Base-by-base conservation (phyloP, 2,888 invertebrate genomes). In the Odontocolon sp. region DNA sequence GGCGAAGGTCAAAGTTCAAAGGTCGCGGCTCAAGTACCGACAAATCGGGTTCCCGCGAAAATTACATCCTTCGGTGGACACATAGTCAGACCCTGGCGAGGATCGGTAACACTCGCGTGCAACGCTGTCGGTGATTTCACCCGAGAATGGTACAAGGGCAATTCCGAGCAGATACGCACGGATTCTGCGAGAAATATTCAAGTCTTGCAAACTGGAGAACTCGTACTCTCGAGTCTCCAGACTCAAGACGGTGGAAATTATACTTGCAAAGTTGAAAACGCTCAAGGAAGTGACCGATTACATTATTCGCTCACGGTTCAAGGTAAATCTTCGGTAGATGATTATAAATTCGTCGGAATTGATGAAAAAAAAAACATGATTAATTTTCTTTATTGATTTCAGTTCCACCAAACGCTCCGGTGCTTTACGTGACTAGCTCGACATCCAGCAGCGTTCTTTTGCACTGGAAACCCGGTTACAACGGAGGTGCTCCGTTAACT, bases 1-100 rank as follows among this genome's bases (percentile, higher is more conserved):
- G 96, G 96, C 0, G 95, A 96, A 87, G 96, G 96, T 0, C 94
- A 94, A 85, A 94, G 94, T 87, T 94, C 95, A 0, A 91, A 92
- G 67, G 94, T 94, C 1, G 93, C 94, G 3, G 93, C 94, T 0
- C 94, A 94, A 89, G 92, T 94, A 26, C 93, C 94, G 5, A 93
- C 93, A 3, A 93, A 92, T 80, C 92, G 94, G 82, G 93, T 94
- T 52, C 94, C 94, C 9, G 95, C 95, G 0, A 92, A 93, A 75
- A 94, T 95, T 68, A 93, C 94, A 9, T 95, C 95, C 0, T 95
- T 95, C 85, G 95, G 95, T 0, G 94, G 94, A 0, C 91, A 92
- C 45, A 90, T 95, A 2, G 92, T 94, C 9, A 91, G 93, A 73
- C 94, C 95, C 0, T 94, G 94, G 94, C 92, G 94, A 63, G 93